Evolutionary conservation across 2,888 invertebrate genomes (phyloP), one percentile per base, ranked within the genome.

Genomic region (Noctua janthe): DNA sequence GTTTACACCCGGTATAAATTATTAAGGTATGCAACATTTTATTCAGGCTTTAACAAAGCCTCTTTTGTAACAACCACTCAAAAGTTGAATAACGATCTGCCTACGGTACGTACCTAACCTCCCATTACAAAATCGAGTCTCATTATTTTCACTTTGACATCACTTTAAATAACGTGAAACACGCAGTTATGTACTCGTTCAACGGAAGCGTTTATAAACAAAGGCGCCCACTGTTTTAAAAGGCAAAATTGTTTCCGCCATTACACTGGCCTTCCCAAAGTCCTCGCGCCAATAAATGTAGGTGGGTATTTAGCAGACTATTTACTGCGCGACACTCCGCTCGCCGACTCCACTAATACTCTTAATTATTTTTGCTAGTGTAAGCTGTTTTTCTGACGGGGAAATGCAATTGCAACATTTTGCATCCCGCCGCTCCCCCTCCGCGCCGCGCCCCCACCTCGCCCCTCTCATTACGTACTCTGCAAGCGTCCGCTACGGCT

Each of bases 351-450:
- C 91, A 94, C 96, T 96, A 96, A 96, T 96, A 95, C 96, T 96
- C 96, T 96, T 97, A 96, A 96, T 96, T 96, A 96, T 97, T 97
- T 96, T 96, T 96, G 96, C 96, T 94, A 94, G 95, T 95, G 95
- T 95, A 96, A 96, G 96, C 96, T 96, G 96, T 96, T 96, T 96
- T 96, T 96, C 95, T 96, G 96, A 96, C 95, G 94, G 96, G 89
- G 91, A 94, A 94, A 94, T 96, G 95, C 95, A 95, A 96, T 95
- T 96, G 96, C 96, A 94, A 96, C 96, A 95, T 96, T 96, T 96
- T 95, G 95, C 95, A 96, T 96, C 94, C 93, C 94, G 90, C 93
- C 92, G 90, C 89, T 69, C 90, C 89, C 51, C 66, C 73, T n/a
- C 88, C 91, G 87, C 89, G 90, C 87, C 82, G 81, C 74, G 81